Percentiles rank a stretch among this genome's conserved stretches.
Conservation (phyloP, 2,113 vertebrate species). For the Cnemophilus loriae region DNA sequence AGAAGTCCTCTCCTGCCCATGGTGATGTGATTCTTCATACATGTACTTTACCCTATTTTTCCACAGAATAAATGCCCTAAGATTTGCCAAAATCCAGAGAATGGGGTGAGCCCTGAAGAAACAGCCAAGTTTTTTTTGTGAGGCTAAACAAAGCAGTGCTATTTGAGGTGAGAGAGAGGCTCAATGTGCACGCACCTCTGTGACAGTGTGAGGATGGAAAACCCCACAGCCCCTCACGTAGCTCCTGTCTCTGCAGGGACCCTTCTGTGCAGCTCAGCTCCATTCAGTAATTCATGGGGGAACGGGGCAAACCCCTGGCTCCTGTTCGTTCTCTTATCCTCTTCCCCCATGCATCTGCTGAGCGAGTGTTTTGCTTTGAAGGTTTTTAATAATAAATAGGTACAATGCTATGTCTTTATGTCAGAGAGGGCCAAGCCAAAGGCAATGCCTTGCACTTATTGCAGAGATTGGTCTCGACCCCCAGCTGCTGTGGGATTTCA, state of each 20-base stretch:
- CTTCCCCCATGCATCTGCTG: neutral
- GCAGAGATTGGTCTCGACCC: neutral
- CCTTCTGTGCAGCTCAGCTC: neutral
- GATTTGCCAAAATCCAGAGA: neutral
- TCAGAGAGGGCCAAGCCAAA: neutral
- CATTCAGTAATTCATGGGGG: neutral
- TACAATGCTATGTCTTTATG: neutral
- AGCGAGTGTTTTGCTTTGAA: neutral
- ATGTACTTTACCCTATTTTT: neutral
- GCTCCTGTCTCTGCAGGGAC: neutral
- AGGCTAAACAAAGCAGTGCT: neutral
- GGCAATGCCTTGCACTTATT: neutral
- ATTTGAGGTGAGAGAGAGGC: neutral
- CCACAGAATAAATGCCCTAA: neutral
- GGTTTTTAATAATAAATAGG: neutral
- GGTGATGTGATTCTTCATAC: neutral
- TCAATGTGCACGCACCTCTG: accelerated
- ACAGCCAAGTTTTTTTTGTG: neutral
- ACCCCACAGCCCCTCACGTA: accelerated
- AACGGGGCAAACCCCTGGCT: neutral
- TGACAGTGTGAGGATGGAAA: neutral
- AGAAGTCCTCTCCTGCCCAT: accelerated
- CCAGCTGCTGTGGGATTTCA: neutral
- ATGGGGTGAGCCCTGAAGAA: neutral
- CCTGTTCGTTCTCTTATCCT: neutral